Base-by-base conservation (phyloP, 2,113 vertebrate genomes). In the Eudyptes chrysolophus region DNA sequence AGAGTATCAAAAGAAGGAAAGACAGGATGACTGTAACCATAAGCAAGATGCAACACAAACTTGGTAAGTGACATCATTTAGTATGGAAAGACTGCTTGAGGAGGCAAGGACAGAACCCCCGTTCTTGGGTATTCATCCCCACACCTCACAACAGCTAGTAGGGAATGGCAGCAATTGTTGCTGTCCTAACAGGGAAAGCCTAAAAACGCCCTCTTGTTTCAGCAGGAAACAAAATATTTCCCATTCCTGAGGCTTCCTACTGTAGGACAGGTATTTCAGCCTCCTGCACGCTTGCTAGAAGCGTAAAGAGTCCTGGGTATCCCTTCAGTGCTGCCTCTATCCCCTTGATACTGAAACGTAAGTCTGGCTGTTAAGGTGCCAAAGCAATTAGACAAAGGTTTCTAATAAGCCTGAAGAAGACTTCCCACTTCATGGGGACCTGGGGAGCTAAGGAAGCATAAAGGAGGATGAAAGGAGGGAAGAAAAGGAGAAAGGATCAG, bases 21-120 rank as follows among this genome's bases (percentile, higher is more conserved):
- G 57, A 21, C 15, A 76, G 82, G 87, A 96, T 96, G 90, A 90
- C 40, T 88, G 87, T n/a, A 97, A 69, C 87, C 62, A 16, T 0
- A 70, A 97, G 75, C 95, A 96, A 97, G 84, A 97, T 7, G 58
- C 57, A 97, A 95, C 87, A 93, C 66, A 81, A 69, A 80, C 83
- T 58, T 38, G 0, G 2, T 19, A 52, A 74, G 77, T 96, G 84
- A 96, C 95, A 93, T 96, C 90, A 97, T 25, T 92, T 36, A 25
- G 36, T 9, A 61, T 2, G 40, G 84, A 96, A 89, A 94, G 88
- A 65, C 5, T 27, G 32, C 89, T 72, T 10, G 54, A 86, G 64
- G 68, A 77, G 61, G 65, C 44, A 65, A 85, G 58, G 84, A 85
- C 57, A 87, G 60, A 86, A 84, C 20, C 51, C 57, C 65, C 2